A percentile compares a stretch with the other conserved stretches of the same genome.
phyloP scores from a whole-genome alignment of 1,140 invertebrate genomes.

The Lethocerus indicus region DNA sequence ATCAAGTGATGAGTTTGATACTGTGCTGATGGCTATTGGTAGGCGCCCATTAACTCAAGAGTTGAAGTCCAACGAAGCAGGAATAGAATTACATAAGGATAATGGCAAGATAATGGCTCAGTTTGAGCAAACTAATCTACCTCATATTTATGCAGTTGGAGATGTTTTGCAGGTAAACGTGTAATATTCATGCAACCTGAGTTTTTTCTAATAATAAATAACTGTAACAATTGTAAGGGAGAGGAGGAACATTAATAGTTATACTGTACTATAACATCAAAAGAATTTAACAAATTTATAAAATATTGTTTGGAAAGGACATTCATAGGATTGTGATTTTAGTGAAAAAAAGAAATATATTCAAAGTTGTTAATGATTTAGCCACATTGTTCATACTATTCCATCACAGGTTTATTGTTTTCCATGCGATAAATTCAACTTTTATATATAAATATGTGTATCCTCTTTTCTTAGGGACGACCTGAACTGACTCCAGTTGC shows the following conservation, averaged over 20 bases:
- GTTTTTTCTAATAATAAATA: neutral
- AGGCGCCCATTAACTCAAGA: conserved; percentile 50
- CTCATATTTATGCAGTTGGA: conserved; percentile 83
- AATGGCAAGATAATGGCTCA: conserved; percentile 46
- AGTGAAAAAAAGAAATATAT: neutral
- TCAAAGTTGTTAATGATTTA: neutral
- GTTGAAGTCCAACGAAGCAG: conserved; percentile 47
- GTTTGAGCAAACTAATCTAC: conserved; percentile 70
- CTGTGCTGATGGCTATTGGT: conserved; percentile 70
- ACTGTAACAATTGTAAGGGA: too few relatives aligned
- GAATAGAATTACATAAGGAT: conserved; percentile 36
- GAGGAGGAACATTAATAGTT: too few relatives aligned
- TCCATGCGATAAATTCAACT: neutral
- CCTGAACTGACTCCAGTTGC: conserved; percentile 96
- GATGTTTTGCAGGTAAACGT: conserved; percentile 68
- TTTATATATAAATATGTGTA: conserved; percentile 8
- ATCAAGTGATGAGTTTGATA: conserved; percentile 51
- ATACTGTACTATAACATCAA: too few relatives aligned
- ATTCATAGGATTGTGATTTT: neutral
- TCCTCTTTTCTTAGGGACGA: conserved; percentile 32
- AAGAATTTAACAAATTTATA: too few relatives aligned
- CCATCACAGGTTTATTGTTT: neutral
- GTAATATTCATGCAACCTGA: neutral
- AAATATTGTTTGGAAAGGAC: too few relatives aligned
- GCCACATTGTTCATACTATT: neutral